Percentiles rank a stretch among this genome's conserved stretches.
Evolutionary conservation across 2,888 invertebrate genomes (phyloP).

Genomic region (Mythimna albipuncta): DNA sequence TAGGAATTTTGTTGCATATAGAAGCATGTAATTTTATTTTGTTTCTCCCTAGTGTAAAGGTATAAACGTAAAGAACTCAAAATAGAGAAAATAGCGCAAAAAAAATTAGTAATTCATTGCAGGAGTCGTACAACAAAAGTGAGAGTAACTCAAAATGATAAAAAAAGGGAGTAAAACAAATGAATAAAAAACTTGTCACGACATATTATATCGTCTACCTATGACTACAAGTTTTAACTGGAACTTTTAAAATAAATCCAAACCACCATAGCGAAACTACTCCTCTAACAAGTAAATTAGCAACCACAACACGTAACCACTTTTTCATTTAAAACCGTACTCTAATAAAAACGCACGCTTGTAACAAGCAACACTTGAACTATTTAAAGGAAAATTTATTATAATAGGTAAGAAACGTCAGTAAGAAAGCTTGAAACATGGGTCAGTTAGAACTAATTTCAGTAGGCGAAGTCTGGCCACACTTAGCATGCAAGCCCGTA

Average conservation of each 20-base stretch:
- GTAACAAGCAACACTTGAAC: conserved; percentile 19
- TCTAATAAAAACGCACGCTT: conserved; percentile 33
- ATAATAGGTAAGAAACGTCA: conserved; percentile 3
- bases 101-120: background rate
- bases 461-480: conserved; percentile 27
- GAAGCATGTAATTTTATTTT: background rate
- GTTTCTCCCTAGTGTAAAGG: no score
- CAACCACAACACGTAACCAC: conserved; percentile 7
- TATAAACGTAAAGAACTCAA: background rate
- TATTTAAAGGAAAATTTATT: conserved; percentile 22
- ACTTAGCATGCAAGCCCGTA: conserved; percentile 56
- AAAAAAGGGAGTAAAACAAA: background rate
- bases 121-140: background rate
- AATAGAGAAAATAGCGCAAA: background rate
- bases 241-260: background rate
- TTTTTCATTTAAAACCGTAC: conserved; percentile 8
- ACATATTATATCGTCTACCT: background rate
- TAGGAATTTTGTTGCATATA: background rate
- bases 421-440: conserved; percentile 12
- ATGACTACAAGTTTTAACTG: background rate
- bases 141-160: background rate
- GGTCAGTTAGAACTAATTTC: conserved; percentile 49
- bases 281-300: conserved; percentile 33
- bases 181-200: background rate
- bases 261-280: conserved; percentile 3